These are phyloP conservation scores for Nebria brevicollis DNA, from an alignment of 2,888 invertebrate species.

Conservation along the genomic window DNA sequence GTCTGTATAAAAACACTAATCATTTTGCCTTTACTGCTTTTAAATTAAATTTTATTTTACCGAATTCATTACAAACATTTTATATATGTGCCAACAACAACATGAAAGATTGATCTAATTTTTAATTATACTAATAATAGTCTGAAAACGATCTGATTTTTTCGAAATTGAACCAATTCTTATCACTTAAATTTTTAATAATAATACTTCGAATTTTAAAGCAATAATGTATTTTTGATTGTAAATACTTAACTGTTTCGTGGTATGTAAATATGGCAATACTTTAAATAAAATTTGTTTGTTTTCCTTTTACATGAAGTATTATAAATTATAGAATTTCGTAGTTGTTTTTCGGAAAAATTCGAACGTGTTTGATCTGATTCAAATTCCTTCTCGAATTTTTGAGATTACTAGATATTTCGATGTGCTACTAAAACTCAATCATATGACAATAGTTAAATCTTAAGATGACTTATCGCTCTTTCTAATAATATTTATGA, in stretches of 20 bases:
- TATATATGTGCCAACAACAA: constrained; percentile 16
- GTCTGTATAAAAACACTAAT: constrained; percentile 2
- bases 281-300: no score
- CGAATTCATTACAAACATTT: neutral
- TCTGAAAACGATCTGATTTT: neutral
- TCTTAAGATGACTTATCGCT: constrained; percentile 53
- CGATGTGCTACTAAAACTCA: constrained; percentile 38
- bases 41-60: neutral
- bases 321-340: neutral
- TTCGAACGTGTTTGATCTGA: neutral
- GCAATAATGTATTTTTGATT: neutral
- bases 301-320: no score
- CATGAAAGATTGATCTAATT: neutral
- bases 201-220: neutral
- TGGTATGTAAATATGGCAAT: no score
- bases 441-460: constrained; percentile 50
- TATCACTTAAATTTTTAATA: neutral
- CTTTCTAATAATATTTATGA: constrained; percentile 48
- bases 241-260: neutral
- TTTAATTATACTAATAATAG: neutral
- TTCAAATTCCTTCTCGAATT: neutral
- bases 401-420: neutral
- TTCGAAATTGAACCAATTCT: neutral
- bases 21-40: neutral
- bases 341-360: neutral